Evolutionary conservation across 2,113 vertebrate genomes (phyloP).

Genomic region (Brachionichthys hirsutus): DNA sequence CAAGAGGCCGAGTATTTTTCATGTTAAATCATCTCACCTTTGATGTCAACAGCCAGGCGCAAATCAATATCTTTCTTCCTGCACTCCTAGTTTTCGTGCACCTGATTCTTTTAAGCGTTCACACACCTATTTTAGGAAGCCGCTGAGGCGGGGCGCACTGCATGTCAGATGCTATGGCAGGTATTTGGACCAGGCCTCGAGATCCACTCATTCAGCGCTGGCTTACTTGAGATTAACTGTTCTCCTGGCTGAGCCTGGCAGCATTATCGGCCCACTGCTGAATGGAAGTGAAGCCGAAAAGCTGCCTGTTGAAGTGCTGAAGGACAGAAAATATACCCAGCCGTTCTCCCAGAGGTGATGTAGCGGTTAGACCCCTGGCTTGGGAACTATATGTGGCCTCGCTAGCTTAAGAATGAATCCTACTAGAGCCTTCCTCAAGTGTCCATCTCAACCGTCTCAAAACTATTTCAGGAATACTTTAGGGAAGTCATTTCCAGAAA

Average conservation of each 20-base stretch:
- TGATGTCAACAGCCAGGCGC: slow-evolving; percentile 35
- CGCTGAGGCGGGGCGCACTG: slow-evolving; percentile 34
- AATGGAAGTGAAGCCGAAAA: slow-evolving; percentile 62
- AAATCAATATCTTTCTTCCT: slow-evolving; percentile 25
- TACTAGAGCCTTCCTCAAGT: slow-evolving; percentile 11
- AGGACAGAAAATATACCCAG: slow-evolving; percentile 63
- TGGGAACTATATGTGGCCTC: slow-evolving; percentile 39
- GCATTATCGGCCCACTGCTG: slow-evolving; percentile 61
- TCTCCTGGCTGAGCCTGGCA: slow-evolving; percentile 64
- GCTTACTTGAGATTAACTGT: slow-evolving; percentile 81
- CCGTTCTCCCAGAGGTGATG: slow-evolving; percentile 52
- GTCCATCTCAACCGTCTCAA: slow-evolving; percentile 15
- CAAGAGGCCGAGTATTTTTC: not conserved
- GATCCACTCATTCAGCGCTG: slow-evolving; percentile 70
- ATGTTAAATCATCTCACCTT: not conserved
- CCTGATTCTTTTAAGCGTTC: slow-evolving; percentile 45
- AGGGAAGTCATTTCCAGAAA: not conserved
- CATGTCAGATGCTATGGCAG: slow-evolving; percentile 67
- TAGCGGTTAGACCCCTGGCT: slow-evolving; percentile 40
- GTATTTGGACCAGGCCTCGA: slow-evolving; percentile 64
- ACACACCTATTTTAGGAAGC: slow-evolving; percentile 61
- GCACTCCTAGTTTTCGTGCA: slow-evolving; percentile 33
- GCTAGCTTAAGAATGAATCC: slow-evolving; percentile 32
- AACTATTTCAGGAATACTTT: slow-evolving; percentile 7
- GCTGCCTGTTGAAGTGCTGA: slow-evolving; percentile 62